A percentile compares a stretch with the other conserved stretches of the same genome.
phyloP scores from a whole-genome alignment of 2,113 vertebrate genomes.

The Hippocampus guttulatus region DNA sequence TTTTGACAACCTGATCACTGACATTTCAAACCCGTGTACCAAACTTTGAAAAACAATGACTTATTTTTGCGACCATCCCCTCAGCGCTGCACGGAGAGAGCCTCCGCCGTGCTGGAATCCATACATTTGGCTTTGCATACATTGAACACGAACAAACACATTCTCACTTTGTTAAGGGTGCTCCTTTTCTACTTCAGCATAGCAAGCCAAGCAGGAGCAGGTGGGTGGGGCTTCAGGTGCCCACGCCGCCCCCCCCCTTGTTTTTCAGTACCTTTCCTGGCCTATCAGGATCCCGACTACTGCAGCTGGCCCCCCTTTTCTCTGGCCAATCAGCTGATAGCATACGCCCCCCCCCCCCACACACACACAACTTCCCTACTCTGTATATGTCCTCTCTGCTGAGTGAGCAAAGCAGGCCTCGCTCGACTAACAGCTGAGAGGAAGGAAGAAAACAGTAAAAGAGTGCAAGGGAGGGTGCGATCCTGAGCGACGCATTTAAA shows the following conservation, averaged over 20 bases:
- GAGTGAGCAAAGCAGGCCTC: conserved; percentile 71
- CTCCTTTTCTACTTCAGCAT: conserved; percentile 40
- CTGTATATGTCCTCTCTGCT: conserved; percentile 69
- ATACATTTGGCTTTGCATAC: conserved; percentile 9
- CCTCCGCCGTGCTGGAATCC: conserved; percentile 9
- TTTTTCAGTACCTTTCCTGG: conserved; percentile 13
- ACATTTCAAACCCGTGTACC: too few relatives aligned
- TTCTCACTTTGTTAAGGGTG: conserved; percentile 11
- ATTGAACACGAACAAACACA: conserved; percentile 13
- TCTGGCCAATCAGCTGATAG: conserved; percentile 41
- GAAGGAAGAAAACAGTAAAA: conserved; percentile 42
- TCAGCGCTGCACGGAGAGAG: background rate
- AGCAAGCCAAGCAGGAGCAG: conserved; percentile 58
- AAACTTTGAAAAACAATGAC: too few relatives aligned
- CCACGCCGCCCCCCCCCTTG: background rate
- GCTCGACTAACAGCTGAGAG: conserved; percentile 73
- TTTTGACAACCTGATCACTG: too few relatives aligned
- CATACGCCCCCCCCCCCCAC: background rate
- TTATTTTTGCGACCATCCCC: background rate
- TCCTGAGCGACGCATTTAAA: conserved; percentile 29
- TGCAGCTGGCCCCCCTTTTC: conserved; percentile 43
- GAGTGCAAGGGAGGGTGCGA: conserved; percentile 12
- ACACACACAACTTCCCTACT: conserved; percentile 8
- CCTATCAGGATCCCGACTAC: conserved; percentile 57
- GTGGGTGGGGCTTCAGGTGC: conserved; percentile 44